Percentiles rank a stretch among this genome's conserved stretches.
Conservation (phyloP, 2,888 invertebrate genomes). For the Corbicula japonica region DNA sequence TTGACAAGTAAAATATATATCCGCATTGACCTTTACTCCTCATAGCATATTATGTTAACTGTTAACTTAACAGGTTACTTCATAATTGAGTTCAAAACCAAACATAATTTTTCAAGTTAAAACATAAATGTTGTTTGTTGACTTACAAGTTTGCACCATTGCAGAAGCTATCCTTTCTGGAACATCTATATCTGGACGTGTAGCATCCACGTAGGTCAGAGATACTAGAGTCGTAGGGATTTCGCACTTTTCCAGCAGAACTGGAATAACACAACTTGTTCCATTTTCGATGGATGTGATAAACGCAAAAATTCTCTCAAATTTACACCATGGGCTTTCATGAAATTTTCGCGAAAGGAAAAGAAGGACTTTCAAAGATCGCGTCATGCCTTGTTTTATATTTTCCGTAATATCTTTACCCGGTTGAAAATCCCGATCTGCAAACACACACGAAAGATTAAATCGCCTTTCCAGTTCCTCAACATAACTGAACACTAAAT, state of each 20-base stretch:
- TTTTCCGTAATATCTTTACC: slow-evolving; percentile 16
- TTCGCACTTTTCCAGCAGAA: slow-evolving; percentile 3
- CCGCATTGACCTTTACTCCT: too few relatives aligned
- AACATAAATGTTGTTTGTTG: too few relatives aligned
- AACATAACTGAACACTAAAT: neutral
- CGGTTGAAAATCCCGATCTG: slow-evolving; percentile 11
- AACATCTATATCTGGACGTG: neutral
- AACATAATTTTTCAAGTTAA: too few relatives aligned
- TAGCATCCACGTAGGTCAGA: slow-evolving; percentile 11
- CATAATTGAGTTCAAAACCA: too few relatives aligned
- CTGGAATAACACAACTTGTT: slow-evolving; percentile 7
- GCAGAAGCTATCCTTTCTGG: neutral
- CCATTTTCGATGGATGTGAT: slow-evolving; percentile 6
- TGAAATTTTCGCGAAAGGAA: slow-evolving; percentile 6
- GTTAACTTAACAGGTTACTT: too few relatives aligned
- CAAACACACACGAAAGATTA: neutral
- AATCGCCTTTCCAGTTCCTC: neutral
- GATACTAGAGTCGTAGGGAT: neutral
- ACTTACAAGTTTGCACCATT: slow-evolving; percentile 1
- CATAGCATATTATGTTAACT: too few relatives aligned
- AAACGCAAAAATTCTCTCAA: slow-evolving; percentile 3
- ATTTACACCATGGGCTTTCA: slow-evolving; percentile 7
- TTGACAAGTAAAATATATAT: too few relatives aligned
- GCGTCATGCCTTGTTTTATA: neutral
- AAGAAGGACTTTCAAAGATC: slow-evolving; percentile 9